Percentiles rank a stretch among this genome's conserved stretches.
These are phyloP conservation scores for Willisornis vidua DNA, from an alignment of 2,113 vertebrate genomes.

Conservation along the genomic window DNA sequence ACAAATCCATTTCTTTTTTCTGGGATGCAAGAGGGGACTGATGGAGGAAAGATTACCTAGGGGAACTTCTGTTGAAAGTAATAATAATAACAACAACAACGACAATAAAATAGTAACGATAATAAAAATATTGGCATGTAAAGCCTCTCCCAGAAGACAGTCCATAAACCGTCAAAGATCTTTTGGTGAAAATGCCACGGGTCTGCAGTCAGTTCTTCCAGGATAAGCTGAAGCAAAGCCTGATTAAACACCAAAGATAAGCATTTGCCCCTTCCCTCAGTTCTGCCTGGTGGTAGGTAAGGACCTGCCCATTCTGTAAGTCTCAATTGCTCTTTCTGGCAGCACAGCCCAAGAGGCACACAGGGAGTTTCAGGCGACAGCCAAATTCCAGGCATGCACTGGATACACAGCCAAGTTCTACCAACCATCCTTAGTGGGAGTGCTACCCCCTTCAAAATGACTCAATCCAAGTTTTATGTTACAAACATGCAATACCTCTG, in stretches of 20 bases:
- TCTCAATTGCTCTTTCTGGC: neutral
- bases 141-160: neutral
- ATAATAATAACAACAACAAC: neutral
- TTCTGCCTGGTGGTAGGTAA: neutral
- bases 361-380: neutral
- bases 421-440: neutral
- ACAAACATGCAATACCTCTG: neutral
- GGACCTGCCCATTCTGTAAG: neutral
- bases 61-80: neutral
- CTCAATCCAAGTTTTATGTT: neutral
- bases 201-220: neutral
- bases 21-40: neutral
- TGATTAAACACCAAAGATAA: accelerated
- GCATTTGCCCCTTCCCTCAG: neutral
- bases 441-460: neutral
- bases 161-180: neutral
- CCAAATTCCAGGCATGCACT: neutral
- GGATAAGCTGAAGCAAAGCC: neutral
- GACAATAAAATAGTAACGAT: neutral
- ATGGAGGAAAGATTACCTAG: neutral
- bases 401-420: neutral
- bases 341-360: accelerated
- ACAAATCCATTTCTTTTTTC: neutral
- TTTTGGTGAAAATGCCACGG: neutral
- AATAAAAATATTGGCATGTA: neutral